Evolutionary conservation across 2,797 vertebrate species (phyloP).

Genomic region (Cirrhinus molitorella): DNA sequence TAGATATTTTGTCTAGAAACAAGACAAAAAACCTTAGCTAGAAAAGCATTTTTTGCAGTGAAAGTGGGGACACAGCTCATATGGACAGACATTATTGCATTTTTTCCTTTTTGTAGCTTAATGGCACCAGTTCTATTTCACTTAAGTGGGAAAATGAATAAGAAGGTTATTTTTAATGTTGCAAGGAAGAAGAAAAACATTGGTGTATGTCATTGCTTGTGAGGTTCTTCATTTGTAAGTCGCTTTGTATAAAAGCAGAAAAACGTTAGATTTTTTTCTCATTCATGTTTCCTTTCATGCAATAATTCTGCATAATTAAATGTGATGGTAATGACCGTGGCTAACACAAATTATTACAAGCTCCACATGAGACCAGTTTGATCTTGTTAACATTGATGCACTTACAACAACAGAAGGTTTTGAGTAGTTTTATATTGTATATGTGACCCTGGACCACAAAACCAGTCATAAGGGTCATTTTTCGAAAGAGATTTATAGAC

Average conservation of each 20-base stretch:
- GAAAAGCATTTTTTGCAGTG: no score
- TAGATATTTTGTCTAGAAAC: no score
- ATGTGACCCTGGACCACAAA: no score
- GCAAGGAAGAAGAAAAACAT: background rate
- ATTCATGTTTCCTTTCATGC: background rate
- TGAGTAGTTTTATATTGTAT: background rate
- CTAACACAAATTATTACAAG: background rate
- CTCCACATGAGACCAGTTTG: slow-evolving; percentile 2
- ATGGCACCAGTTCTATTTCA: background rate
- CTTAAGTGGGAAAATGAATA: background rate
- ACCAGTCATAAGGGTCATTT: no score
- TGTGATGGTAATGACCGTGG: background rate
- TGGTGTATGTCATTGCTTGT: background rate
- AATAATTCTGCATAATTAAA: background rate
- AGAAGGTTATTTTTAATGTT: background rate
- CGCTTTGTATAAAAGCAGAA: background rate
- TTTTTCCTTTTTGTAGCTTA: background rate
- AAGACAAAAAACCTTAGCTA: no score
- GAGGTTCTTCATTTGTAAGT: background rate
- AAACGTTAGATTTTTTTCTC: background rate
- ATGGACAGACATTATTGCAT: background rate
- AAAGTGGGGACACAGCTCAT: background rate
- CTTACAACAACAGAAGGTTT: background rate
- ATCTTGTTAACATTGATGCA: background rate
- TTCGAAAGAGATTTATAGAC: no score